phyloP scores from a whole-genome alignment of 2,113 vertebrate species.

The Cranoglanis bouderius region DNA sequence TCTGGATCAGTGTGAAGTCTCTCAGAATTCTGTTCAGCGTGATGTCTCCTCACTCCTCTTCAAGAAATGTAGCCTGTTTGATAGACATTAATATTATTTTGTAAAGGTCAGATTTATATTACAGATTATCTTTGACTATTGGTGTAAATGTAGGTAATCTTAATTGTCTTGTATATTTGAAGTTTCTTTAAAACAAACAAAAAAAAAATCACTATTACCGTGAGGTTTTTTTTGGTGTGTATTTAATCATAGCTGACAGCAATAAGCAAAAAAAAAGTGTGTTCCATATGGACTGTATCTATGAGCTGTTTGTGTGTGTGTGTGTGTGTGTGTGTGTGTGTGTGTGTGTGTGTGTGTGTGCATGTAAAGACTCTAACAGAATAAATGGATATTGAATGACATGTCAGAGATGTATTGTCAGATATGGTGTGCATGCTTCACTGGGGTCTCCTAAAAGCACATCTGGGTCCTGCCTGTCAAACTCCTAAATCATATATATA shows the following conservation, averaged over 20 bases:
- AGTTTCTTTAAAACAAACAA: background rate
- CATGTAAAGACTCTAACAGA: background rate
- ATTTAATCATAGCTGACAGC: background rate
- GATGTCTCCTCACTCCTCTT: background rate
- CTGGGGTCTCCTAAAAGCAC: slow-evolving; percentile 33
- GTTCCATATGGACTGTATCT: background rate
- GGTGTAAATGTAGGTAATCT: background rate
- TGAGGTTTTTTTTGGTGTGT: background rate
- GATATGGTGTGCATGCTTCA: slow-evolving; percentile 30
- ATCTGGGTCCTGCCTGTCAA: slow-evolving; percentile 32
- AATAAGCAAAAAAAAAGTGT: background rate
- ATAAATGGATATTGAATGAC: slow-evolving; percentile 34
- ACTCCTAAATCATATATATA: slow-evolving; percentile 60
- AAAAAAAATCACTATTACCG: background rate
- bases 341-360: background rate
- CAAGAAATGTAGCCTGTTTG: background rate
- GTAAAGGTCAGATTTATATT: background rate
- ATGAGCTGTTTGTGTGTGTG: background rate
- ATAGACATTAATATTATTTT: background rate
- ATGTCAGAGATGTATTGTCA: slow-evolving; percentile 41
- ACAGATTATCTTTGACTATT: background rate
- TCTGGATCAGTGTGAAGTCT: slow-evolving; percentile 16
- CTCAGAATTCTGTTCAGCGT: background rate
- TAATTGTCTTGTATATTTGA: background rate
- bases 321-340: background rate